These are phyloP conservation scores for Chydorus sphaericus DNA, from an alignment of 2,888 invertebrate genomes.

Conservation along the genomic window DNA sequence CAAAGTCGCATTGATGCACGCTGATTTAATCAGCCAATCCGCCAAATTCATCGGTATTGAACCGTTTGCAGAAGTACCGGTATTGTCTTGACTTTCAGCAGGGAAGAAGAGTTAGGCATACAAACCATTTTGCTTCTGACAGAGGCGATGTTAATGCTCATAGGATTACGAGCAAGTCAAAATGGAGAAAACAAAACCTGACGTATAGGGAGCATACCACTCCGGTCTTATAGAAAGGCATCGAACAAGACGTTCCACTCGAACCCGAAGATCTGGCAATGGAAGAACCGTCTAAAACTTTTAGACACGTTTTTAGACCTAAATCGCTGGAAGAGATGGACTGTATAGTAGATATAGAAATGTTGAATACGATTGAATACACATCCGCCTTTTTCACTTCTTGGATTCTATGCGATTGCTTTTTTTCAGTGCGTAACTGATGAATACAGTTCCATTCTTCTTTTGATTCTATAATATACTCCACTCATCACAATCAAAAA, in stretches of 20 bases:
- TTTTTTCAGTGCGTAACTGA: constrained; percentile 97
- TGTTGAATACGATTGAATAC: too few relatives aligned
- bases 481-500: constrained; percentile 49
- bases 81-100: constrained; percentile 14
- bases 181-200: constrained; percentile 2
- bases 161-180: constrained; percentile 7
- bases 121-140: constrained; percentile 13
- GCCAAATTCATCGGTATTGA: constrained; percentile 18
- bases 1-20: constrained; percentile 77
- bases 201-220: constrained; percentile 8
- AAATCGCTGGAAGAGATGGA: constrained; percentile 3
- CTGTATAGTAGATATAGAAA: not conserved
- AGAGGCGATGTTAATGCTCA: constrained; percentile 9
- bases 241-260: constrained; percentile 17
- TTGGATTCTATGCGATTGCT: constrained; percentile 91
- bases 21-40: constrained; percentile 84
- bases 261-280: constrained; percentile 1
- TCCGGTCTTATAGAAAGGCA: not conserved
- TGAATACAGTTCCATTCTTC: too few relatives aligned
- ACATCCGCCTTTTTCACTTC: constrained; percentile 45
- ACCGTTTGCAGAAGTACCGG: constrained; percentile 10
- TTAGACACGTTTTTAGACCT: too few relatives aligned
- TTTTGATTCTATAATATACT: too few relatives aligned
- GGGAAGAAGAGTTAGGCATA: constrained; percentile 13
- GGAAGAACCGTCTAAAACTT: constrained; percentile 7